These are phyloP conservation scores for Luehdorfia chinensis DNA, from an alignment of 1,140 invertebrate genomes.

Conservation along the genomic window DNA sequence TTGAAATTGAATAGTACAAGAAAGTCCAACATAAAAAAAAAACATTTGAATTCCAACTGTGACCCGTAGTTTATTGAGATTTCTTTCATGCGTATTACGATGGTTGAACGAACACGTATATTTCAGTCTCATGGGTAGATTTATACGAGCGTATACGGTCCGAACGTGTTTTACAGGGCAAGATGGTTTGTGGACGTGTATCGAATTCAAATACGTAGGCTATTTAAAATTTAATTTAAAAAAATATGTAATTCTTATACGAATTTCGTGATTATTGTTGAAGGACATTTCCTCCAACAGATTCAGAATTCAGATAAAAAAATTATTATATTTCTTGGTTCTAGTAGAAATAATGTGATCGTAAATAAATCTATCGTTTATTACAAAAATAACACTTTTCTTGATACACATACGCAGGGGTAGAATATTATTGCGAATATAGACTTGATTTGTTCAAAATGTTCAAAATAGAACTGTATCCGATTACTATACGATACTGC, in stretches of 20 bases:
- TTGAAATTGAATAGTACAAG: not conserved
- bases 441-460: too few relatives aligned
- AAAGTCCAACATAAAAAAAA: conserved; percentile 9
- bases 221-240: not conserved
- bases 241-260: conserved; percentile 5
- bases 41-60: conserved; percentile 14
- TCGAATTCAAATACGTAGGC: conserved; percentile 14
- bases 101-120: conserved; percentile 18
- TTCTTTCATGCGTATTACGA: conserved; percentile 17
- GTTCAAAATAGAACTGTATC: too few relatives aligned
- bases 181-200: conserved; percentile 17
- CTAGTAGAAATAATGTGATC: too few relatives aligned
- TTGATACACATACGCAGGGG: too few relatives aligned
- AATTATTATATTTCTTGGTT: too few relatives aligned
- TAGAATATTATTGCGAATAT: too few relatives aligned
- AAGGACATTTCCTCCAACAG: too few relatives aligned
- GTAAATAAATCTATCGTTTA: too few relatives aligned
- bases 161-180: conserved; percentile 18
- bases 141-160: conserved; percentile 17
- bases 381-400: too few relatives aligned
- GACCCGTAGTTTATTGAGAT: conserved; percentile 16
- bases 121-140: conserved; percentile 18
- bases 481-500: too few relatives aligned
- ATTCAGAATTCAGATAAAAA: too few relatives aligned
- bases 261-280: too few relatives aligned